These are phyloP conservation scores for Lasiommata megera DNA, from an alignment of 2,888 invertebrate genomes.

Conservation along the genomic window DNA sequence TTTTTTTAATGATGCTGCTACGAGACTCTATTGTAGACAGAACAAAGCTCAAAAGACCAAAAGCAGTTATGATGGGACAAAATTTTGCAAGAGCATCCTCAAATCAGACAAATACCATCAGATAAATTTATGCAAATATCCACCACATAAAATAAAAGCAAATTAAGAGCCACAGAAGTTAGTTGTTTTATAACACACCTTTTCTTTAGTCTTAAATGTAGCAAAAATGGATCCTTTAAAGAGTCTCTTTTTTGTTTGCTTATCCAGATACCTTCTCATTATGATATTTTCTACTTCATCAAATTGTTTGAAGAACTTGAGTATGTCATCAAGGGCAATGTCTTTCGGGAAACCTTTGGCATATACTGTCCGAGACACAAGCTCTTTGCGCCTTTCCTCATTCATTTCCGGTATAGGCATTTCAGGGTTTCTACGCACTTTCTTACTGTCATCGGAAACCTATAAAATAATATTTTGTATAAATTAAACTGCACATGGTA, in stretches of 20 bases:
- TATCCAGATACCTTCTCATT: slow-evolving; percentile 83
- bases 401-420: slow-evolving; percentile 91
- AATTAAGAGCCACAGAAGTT: no score
- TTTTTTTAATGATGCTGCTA: no score
- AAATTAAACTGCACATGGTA: no score
- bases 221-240: slow-evolving; percentile 97
- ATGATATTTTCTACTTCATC: slow-evolving; percentile 86
- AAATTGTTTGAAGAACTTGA: slow-evolving; percentile 86
- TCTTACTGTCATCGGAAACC: slow-evolving; percentile 85
- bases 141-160: no score
- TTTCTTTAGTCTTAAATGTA: slow-evolving; percentile 90
- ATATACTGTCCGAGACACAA: slow-evolving; percentile 90
- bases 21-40: no score
- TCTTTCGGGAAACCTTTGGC: slow-evolving; percentile 92
- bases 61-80: no score
- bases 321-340: slow-evolving; percentile 84
- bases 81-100: no score
- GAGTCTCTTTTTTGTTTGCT: slow-evolving; percentile 82
- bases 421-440: slow-evolving; percentile 87
- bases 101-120: no score
- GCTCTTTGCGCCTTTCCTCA: slow-evolving; percentile 90
- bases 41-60: no score
- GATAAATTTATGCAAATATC: no score
- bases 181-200: no score
- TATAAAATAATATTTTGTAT: slow-evolving; percentile 39